Base-by-base conservation (phyloP, 2,888 invertebrate species). In the Thera britannica region DNA sequence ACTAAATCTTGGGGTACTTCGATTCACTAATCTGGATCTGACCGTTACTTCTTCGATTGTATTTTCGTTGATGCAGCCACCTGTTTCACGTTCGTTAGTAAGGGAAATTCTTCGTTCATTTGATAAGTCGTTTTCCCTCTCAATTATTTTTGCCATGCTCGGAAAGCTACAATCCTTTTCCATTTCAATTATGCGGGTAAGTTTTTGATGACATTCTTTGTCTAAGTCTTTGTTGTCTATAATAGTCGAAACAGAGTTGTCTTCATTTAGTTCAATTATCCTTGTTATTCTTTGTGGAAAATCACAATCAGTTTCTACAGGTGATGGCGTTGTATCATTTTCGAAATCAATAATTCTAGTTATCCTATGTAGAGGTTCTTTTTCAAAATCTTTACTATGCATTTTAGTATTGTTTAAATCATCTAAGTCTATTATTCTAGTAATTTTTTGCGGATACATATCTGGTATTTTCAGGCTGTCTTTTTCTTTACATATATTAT, bases 101-200 rank as follows among this genome's bases (percentile, higher is more conserved):
- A 93, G 82, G 36, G 93, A 92, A 81, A 93, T 89, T 85, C 90
- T 84, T 74, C 93, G 87, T 82, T 93, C 93, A 79, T 93, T 93
- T 51, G 93, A 93, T 78, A 90, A 90, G 78, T 92, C 90, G 72
- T 93, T 93, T 86, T 93, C 93, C 89, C 93, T 92, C 86, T 93
- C 93, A 80, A 93, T 93, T 74, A 93, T 93, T 87, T 86, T 91
- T 51, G 93, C 86, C 92, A 93, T 93, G 75, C 93, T 92, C 51
- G 90, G 90, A 80, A 92, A 92, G 76, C 77, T 83, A 74, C 84
- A 87, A 76, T 93, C 90, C 81, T 93, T 93, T 78, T 87, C 87
- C 71, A 86, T 75, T 83, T 92, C 91, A 74, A 87, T 86, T 83
- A 90, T 88, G 81, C 88, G 87, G 79, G 84, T 84, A 76, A 90